These are phyloP conservation scores for Bhutanitis thaidina DNA, from an alignment of 2,888 invertebrate genomes.

Conservation along the genomic window DNA sequence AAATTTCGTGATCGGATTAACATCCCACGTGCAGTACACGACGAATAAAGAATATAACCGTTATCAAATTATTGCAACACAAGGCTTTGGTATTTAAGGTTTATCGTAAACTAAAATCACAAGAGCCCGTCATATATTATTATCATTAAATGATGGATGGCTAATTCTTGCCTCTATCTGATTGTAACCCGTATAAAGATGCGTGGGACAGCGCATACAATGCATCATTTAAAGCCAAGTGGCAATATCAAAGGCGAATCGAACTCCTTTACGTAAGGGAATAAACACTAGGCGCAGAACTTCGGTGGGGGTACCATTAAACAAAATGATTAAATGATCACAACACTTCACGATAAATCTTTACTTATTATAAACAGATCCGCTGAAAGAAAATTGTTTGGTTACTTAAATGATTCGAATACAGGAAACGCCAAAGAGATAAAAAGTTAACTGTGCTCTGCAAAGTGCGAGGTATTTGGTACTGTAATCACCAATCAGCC, in stretches of 20 bases:
- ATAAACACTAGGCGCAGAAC: constrained; percentile 20
- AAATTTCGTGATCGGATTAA: constrained; percentile 7
- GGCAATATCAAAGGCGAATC: constrained; percentile 34
- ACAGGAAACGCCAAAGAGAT: no score
- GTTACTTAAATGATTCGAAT: background rate
- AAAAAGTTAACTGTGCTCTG: no score
- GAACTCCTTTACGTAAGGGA: constrained; percentile 23
- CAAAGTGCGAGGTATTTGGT: no score
- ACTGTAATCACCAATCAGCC: no score
- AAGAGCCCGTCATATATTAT: constrained; percentile 70
- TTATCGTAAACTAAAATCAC: constrained; percentile 58
- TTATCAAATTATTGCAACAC: constrained; percentile 25
- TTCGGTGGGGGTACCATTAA: constrained; percentile 23
- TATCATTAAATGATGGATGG: constrained; percentile 74
- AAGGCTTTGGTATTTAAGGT: constrained; percentile 40
- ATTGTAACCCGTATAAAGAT: constrained; percentile 62
- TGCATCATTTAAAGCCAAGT: constrained; percentile 60
- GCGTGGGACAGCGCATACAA: constrained; percentile 71
- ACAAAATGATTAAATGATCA: constrained; percentile 19
- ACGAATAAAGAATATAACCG: constrained; percentile 18
- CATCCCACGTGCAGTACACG: constrained; percentile 3
- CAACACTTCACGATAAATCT: background rate
- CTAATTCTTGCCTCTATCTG: constrained; percentile 63
- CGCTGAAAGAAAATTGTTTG: background rate
- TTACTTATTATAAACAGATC: constrained; percentile 5